Percentiles rank a stretch among this genome's conserved stretches.
Conservation (phyloP, 2,113 vertebrate species). For the Okapia johnstoni region DNA sequence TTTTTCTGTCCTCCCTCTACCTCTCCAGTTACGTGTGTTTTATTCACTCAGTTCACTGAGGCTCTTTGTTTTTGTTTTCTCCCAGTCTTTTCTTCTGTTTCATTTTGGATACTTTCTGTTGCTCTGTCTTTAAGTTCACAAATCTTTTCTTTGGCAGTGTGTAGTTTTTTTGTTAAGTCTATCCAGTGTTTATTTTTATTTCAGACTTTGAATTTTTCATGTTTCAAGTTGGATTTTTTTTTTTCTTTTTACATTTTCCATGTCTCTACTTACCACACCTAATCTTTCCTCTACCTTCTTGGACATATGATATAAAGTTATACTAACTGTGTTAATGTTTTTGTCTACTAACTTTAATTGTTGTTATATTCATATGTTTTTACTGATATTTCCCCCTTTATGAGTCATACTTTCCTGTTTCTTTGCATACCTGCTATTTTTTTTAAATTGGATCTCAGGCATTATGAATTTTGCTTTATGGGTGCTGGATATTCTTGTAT, state of each 20-base stretch:
- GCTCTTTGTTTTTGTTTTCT: not conserved
- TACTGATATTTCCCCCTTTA: not conserved
- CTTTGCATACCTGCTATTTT: not conserved
- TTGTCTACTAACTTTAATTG: not conserved
- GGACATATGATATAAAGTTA: not conserved
- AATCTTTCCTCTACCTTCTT: not conserved
- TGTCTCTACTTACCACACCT: not conserved
- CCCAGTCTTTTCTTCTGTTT: not conserved
- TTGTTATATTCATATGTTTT: not conserved
- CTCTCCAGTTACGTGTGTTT: not conserved
- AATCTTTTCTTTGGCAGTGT: not conserved
- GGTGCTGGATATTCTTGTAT: not conserved
- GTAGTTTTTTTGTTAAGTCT: not conserved
- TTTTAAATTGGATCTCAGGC: not conserved
- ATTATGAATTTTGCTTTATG: not conserved
- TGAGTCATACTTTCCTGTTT: not conserved
- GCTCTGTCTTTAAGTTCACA: not conserved
- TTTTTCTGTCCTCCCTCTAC: not conserved
- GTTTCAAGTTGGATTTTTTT: not conserved
- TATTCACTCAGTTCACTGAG: not conserved
- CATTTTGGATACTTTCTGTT: not conserved
- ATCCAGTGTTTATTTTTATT: not conserved
- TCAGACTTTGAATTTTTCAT: not conserved
- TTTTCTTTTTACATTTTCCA: not conserved
- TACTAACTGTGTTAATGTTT: not conserved